phyloP scores from a whole-genome alignment of 2,888 invertebrate genomes.

The Loripinus fragilis region DNA sequence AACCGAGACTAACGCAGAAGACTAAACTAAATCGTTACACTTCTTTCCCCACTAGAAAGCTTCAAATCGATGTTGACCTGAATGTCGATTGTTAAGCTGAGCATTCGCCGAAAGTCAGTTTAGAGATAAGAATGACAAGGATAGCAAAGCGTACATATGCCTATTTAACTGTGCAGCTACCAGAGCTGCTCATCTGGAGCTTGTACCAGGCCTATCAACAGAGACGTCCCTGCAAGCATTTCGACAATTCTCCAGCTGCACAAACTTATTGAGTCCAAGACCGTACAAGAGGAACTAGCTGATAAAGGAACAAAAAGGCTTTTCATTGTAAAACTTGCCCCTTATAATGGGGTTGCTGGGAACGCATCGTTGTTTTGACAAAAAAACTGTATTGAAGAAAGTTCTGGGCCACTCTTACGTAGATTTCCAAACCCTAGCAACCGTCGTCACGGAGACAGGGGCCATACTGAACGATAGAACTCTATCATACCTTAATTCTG shows the following conservation, averaged over 20 bases:
- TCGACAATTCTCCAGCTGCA: not conserved
- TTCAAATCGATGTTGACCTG: no score
- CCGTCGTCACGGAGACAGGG: constrained; percentile 51
- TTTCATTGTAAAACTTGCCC: constrained; percentile 53
- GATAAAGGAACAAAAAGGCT: constrained; percentile 34
- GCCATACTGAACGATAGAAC: constrained; percentile 47
- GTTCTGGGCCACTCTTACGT: constrained; percentile 25
- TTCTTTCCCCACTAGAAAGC: no score
- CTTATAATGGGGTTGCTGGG: constrained; percentile 59
- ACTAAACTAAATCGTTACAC: no score
- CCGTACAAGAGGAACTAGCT: constrained; percentile 7
- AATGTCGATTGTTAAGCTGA: no score
- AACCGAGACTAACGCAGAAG: no score
- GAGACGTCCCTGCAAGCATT: constrained; percentile 1
- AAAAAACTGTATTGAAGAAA: constrained; percentile 41
- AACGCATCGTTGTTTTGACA: constrained; percentile 49
- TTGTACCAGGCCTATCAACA: constrained; percentile 6
- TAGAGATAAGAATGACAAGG: not conserved
- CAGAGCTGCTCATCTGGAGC: constrained; percentile 16
- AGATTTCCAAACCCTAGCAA: constrained; percentile 18
- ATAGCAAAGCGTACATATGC: not conserved
- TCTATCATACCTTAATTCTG: no score
- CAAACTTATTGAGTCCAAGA: not conserved
- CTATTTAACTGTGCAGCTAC: not conserved
- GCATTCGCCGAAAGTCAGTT: no score